These are phyloP conservation scores for Lepidocolaptes lacrymiger DNA, from an alignment of 2,797 vertebrate species.

Conservation along the genomic window DNA sequence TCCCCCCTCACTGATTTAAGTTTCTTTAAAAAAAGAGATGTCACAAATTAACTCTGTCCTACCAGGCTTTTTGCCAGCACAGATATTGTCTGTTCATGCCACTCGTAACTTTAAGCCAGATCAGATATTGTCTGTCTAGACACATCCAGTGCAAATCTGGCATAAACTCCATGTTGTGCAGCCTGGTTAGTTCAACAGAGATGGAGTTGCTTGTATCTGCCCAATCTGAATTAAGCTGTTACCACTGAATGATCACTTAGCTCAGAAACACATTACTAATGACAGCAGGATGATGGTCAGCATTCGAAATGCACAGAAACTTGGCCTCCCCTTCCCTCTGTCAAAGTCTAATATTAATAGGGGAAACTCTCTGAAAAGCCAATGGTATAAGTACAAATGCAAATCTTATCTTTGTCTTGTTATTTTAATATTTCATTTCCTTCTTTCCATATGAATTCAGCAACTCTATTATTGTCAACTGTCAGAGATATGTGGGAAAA, in stretches of 20 bases:
- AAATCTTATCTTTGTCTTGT: conserved; percentile 66
- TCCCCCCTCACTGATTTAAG: background rate
- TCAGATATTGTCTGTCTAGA: conserved; percentile 70
- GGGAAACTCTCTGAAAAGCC: conserved; percentile 58
- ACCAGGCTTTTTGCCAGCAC: conserved; percentile 20
- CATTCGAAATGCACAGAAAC: conserved; percentile 19
- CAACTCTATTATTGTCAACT: conserved; percentile 66
- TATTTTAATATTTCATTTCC: conserved; percentile 73
- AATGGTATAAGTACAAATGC: conserved; percentile 58
- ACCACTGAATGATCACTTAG: conserved; percentile 8
- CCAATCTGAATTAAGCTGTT: conserved; percentile 56
- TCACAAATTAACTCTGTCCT: conserved; percentile 36
- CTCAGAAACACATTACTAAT: background rate
- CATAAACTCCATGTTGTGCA: background rate
- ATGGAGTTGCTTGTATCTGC: conserved; percentile 1
- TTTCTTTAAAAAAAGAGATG: background rate
- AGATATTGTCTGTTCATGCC: conserved; percentile 62
- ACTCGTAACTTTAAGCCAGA: conserved; percentile 57
- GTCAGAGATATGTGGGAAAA: conserved; percentile 55
- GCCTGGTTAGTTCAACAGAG: background rate
- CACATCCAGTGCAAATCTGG: conserved; percentile 47
- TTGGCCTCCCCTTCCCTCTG: conserved; percentile 31
- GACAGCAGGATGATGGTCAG: conserved; percentile 45
- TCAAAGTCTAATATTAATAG: conserved; percentile 63
- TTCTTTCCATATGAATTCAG: conserved; percentile 61